A percentile compares a stretch with the other conserved stretches of the same genome.
Conservation (phyloP, 2,888 invertebrate genomes). For the Paralinhomoeus sp. region DNA sequence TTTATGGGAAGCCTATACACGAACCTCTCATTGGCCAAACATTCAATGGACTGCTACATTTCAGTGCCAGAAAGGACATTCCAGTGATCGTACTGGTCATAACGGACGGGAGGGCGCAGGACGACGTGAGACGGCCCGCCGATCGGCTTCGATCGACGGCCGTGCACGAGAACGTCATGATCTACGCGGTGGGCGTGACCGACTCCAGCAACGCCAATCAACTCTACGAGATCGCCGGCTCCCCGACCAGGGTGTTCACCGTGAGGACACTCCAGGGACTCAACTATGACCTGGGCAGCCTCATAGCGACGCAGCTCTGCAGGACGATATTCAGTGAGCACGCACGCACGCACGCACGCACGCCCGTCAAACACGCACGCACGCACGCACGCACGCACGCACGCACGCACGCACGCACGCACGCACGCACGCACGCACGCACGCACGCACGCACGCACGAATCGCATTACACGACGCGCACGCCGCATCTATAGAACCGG, state of each 20-base stretch:
- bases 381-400: background rate
- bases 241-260: conserved; percentile 20
- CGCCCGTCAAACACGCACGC: background rate
- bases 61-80: conserved; percentile 16
- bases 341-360: background rate
- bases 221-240: conserved; percentile 23
- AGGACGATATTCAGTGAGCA: conserved; percentile 19
- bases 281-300: conserved; percentile 17
- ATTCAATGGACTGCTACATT: too few species aligned
- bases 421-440: background rate
- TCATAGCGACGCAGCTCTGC: conserved; percentile 23
- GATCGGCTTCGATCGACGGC: conserved; percentile 13
- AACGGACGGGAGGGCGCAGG: conserved; percentile 6
- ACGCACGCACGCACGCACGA: background rate
- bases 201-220: conserved; percentile 20
- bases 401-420: background rate
- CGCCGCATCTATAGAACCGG: background rate
- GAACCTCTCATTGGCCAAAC: too few species aligned
- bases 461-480: background rate
- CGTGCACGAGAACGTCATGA: conserved; percentile 20
- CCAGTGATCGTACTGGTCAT: conserved; percentile 25
- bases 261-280: conserved; percentile 21
- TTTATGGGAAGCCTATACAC: too few species aligned
- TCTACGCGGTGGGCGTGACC: conserved; percentile 27
- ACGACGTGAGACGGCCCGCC: conserved; percentile 18